Base-by-base conservation (phyloP, 2,113 vertebrate genomes). In the Ptilonorhynchus violaceus region DNA sequence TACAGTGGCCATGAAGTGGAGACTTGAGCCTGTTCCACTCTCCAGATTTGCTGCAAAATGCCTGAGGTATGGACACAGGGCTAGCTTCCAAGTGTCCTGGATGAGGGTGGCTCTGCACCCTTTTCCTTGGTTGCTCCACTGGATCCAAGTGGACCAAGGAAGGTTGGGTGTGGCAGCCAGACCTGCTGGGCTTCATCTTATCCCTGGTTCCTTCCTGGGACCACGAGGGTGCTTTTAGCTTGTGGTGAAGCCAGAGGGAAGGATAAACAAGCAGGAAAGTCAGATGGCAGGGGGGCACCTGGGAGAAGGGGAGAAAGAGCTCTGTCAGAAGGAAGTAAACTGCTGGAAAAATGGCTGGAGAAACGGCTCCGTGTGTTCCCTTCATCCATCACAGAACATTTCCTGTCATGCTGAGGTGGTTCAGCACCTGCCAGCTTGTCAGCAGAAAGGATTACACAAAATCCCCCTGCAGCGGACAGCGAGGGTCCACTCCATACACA, bases 251-350 rank as follows among this genome's bases (percentile, higher is more conserved):
- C 30, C 59, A 55, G 41, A 30, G 24, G 41, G 53, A n/a, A n/a
- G 20, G 10, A 58, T 11, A 62, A 93, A 83, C 6, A 37, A 86
- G 24, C 27, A 73, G 55, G 46, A 73, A 88, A 79, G 12, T 23
- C n/a, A 7, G 11, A 4, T 7, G 33, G 50, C 27, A 37, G 39
- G 2, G 3, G 9, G 6, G 2, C 21, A 63, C 4, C 0, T 2
- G 60, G 69, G 42, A 60, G 31, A 87, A 52, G 6, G 58, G 25
- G 47, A 92, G 50, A 63, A 67, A 15, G 10, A 31, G 41, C 30
- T 58, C 21, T 75, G 52, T 60, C 44, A 60, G 66, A 4, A 24
- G 76, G 50, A 35, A 47, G 50, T 4, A 24, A 73, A 28, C 7
- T 39, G 24, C 3, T 31, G 52, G 25, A 50, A 56, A 37, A 72